These are phyloP conservation scores for Thera obeliscata DNA, from an alignment of 2,888 invertebrate genomes.

Conservation along the genomic window DNA sequence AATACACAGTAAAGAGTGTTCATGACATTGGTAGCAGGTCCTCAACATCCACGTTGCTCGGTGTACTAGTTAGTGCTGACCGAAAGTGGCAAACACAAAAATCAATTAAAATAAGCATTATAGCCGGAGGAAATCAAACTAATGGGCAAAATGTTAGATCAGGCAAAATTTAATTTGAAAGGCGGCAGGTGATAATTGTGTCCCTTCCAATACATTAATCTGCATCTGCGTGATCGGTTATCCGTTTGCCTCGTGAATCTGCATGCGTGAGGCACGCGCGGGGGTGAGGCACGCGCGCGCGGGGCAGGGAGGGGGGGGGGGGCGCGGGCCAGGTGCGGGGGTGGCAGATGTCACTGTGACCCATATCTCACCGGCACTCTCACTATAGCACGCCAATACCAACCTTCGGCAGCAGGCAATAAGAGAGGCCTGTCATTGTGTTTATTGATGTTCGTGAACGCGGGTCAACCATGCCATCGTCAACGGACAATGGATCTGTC, in stretches of 20 bases:
- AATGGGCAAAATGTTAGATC: background rate
- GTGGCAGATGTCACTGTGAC: conserved; percentile 74
- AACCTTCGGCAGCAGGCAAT: conserved; percentile 16
- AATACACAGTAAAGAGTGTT: background rate
- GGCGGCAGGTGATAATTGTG: conserved; percentile 11
- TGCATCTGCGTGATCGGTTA: conserved; percentile 37
- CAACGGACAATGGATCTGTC: conserved; percentile 31
- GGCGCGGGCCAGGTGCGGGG: conserved; percentile 70
- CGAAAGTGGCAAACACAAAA: background rate
- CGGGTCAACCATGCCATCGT: conserved; percentile 37
- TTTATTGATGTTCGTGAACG: conserved; percentile 22
- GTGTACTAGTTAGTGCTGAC: background rate
- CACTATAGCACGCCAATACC: conserved; percentile 1
- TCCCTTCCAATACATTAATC: conserved; percentile 19
- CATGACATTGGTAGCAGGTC: background rate
- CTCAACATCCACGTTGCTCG: background rate
- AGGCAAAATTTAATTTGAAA: background rate
- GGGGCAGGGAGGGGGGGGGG: conserved; percentile 33
- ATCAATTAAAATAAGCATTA: background rate
- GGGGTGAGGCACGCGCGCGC: conserved; percentile 30
- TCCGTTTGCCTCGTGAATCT: conserved; percentile 61
- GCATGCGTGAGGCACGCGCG: conserved; percentile 56
- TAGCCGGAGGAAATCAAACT: background rate
- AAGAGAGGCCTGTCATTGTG: conserved; percentile 12
- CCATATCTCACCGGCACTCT: conserved; percentile 55